Evolutionary conservation across 2,113 vertebrate genomes (phyloP).

Genomic region (Ceyx margarethae): DNA sequence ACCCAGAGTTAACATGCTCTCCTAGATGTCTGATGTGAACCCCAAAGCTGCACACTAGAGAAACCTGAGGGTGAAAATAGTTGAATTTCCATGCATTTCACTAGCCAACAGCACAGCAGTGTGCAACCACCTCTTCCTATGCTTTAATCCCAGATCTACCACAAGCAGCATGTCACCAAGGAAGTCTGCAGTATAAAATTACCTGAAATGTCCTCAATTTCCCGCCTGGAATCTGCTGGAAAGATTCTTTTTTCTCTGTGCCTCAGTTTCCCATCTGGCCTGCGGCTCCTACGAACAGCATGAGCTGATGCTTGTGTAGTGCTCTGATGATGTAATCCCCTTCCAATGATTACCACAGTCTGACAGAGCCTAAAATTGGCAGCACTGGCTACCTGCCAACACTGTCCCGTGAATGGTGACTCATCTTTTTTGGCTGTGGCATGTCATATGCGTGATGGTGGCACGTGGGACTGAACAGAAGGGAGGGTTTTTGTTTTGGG

Average conservation of each 20-base stretch:
- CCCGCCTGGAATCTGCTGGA: neutral
- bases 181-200: neutral
- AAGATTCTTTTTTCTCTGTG: neutral
- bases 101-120: neutral
- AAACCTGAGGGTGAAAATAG: neutral
- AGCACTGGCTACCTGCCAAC: neutral
- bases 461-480: slow-evolving; percentile 25
- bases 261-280: slow-evolving; percentile 18
- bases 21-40: neutral
- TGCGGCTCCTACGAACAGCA: neutral
- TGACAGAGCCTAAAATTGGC: slow-evolving; percentile 49
- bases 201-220: neutral
- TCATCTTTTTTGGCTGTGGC: slow-evolving; percentile 31
- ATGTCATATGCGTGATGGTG: neutral
- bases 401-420: slow-evolving; percentile 48
- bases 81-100: neutral
- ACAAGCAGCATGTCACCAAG: neutral
- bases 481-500: neutral
- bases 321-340: slow-evolving; percentile 40
- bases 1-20: neutral
- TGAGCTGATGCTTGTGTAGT: neutral
- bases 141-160: neutral
- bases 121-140: neutral
- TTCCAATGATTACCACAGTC: slow-evolving; percentile 1
- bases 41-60: neutral